Conservation (phyloP, 92 coral and sea anemone genomes). For the Heliopora coerulea region DNA sequence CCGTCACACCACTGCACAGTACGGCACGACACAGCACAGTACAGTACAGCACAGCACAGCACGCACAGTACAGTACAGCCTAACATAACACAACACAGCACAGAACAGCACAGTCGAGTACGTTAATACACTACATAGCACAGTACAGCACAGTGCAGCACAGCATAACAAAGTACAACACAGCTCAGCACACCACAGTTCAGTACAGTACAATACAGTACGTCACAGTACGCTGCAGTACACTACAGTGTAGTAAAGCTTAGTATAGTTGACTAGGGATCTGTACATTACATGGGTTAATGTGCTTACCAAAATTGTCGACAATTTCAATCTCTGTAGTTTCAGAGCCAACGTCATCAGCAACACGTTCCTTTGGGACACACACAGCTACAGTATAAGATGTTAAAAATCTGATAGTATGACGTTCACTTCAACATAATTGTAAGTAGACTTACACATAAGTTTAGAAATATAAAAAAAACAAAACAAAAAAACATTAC, state of each 20-base stretch:
- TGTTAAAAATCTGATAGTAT: too few relatives aligned
- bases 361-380: too few relatives aligned
- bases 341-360: too few relatives aligned
- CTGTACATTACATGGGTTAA: too few relatives aligned
- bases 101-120: constrained; percentile 42
- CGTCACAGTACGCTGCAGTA: constrained; percentile 35
- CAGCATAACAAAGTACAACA: constrained; percentile 39
- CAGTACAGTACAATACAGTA: constrained; percentile 42
- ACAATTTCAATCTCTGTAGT: too few relatives aligned
- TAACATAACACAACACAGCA: constrained; percentile 36
- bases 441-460: too few relatives aligned
- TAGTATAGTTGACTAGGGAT: constrained; percentile 31
- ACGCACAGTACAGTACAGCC: constrained; percentile 41
- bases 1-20: constrained; percentile 17
- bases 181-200: constrained; percentile 42
- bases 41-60: constrained; percentile 42
- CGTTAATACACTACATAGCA: constrained; percentile 32
- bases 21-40: constrained; percentile 38
- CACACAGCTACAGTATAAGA: too few relatives aligned
- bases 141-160: constrained; percentile 37
- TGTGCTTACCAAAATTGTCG: too few relatives aligned
- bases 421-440: too few relatives aligned
- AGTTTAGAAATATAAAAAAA: too few relatives aligned
- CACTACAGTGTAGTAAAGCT: constrained; percentile 35
- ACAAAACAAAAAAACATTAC: too few relatives aligned